phyloP scores from a whole-genome alignment of 2,797 vertebrate genomes.

The Pterois miles region DNA sequence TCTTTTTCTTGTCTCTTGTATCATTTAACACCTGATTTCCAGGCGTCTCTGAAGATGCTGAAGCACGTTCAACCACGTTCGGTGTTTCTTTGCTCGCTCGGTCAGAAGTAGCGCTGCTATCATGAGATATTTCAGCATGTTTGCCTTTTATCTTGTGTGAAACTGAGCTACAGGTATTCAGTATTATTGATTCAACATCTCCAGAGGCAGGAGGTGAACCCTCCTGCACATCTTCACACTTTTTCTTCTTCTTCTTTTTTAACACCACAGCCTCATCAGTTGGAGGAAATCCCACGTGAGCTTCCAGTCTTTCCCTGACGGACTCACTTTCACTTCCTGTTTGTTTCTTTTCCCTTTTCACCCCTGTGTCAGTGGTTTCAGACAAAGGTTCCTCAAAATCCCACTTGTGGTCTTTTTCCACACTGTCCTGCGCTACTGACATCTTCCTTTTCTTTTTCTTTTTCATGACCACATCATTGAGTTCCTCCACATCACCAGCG shows the following conservation, averaged over 20 bases:
- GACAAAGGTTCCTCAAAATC: constrained; percentile 5
- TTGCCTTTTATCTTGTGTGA: neutral
- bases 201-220: neutral
- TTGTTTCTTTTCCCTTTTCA: constrained; percentile 21
- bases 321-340: neutral
- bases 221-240: neutral
- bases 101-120: neutral
- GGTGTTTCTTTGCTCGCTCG: fast-evolving
- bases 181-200: neutral
- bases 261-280: neutral
- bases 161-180: neutral
- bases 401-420: neutral
- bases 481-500: neutral
- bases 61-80: neutral
- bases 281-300: neutral
- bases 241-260: constrained; percentile 28
- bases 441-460: constrained; percentile 41
- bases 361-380: neutral
- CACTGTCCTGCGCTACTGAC: neutral
- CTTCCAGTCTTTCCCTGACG: neutral
- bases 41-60: neutral
- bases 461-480: neutral
- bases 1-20: neutral
- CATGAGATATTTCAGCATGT: neutral
- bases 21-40: neutral